Conservation (phyloP, 2,888 invertebrate species). For the Oscheius sp. region DNA sequence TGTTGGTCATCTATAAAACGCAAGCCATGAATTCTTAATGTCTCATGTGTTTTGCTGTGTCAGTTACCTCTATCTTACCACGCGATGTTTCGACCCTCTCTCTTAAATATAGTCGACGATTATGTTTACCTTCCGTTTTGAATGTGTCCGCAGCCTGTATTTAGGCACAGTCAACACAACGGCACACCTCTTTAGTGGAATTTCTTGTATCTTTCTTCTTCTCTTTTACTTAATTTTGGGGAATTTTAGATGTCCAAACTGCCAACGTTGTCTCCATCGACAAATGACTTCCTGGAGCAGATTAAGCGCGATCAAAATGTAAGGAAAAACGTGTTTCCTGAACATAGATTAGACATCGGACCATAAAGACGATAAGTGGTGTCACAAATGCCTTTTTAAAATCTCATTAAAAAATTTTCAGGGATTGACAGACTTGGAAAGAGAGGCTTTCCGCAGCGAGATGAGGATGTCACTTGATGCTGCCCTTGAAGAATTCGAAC, state of each 20-base stretch:
- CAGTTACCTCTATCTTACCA: not conserved
- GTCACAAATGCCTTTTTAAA: not conserved
- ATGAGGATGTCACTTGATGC: slow-evolving; percentile 13
- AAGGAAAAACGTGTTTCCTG: not conserved
- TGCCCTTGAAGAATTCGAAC: slow-evolving; percentile 19
- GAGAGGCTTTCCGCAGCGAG: not conserved
- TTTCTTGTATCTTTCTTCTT: not conserved
- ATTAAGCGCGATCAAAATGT: slow-evolving; percentile 19
- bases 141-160: not conserved
- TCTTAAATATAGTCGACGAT: not conserved
- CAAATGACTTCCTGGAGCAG: slow-evolving; percentile 24
- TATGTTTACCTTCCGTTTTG: not conserved
- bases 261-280: slow-evolving; percentile 14
- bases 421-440: slow-evolving; percentile 3
- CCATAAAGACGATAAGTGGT: not conserved
- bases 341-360: not conserved
- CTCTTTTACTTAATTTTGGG: not conserved
- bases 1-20: slow-evolving; percentile 1
- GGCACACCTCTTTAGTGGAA: too few species aligned
- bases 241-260: slow-evolving; percentile 3
- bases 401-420: not conserved
- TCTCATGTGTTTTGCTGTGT: not conserved
- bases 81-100: not conserved
- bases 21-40: slow-evolving; percentile 17
- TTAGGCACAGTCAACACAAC: too few species aligned